Conservation (phyloP, 1,140 invertebrate species). For the Hesperophylax magnus region DNA sequence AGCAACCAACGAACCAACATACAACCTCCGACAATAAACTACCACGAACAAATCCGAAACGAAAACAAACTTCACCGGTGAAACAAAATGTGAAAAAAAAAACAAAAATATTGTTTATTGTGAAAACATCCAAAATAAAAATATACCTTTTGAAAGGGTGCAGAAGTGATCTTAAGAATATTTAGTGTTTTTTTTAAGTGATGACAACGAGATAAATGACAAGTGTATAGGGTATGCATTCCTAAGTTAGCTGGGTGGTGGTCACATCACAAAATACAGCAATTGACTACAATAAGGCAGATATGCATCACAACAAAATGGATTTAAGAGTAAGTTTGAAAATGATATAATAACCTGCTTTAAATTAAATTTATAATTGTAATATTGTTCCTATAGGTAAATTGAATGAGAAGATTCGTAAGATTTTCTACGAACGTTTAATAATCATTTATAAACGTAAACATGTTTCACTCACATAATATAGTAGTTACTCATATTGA, state of each 20-base stretch:
- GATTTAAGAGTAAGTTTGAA: conserved; percentile 23
- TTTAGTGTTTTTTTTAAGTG: too few species aligned
- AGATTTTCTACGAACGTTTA: too few species aligned
- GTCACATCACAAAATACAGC: background rate
- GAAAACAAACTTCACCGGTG: background rate
- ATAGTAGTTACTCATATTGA: too few species aligned
- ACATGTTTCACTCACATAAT: too few species aligned
- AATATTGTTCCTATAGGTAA: too few species aligned
- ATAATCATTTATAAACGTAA: too few species aligned
- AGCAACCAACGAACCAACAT: background rate
- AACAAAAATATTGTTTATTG: conserved; percentile 3
- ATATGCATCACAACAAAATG: background rate
- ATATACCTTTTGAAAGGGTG: too few species aligned
- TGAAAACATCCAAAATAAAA: background rate
- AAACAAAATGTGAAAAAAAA: conserved; percentile 24
- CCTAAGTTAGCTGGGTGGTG: conserved; percentile 1
- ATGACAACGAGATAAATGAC: background rate
- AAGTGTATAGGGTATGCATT: background rate
- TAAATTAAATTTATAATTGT: too few species aligned
- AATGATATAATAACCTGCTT: background rate
- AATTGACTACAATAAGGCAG: background rate
- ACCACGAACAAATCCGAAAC: background rate
- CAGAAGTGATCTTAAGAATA: too few species aligned
- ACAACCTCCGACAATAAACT: background rate
- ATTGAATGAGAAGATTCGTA: too few species aligned